phyloP scores from a whole-genome alignment of 64 coral and sea anemone genomes.

The Porites australiensis region DNA sequence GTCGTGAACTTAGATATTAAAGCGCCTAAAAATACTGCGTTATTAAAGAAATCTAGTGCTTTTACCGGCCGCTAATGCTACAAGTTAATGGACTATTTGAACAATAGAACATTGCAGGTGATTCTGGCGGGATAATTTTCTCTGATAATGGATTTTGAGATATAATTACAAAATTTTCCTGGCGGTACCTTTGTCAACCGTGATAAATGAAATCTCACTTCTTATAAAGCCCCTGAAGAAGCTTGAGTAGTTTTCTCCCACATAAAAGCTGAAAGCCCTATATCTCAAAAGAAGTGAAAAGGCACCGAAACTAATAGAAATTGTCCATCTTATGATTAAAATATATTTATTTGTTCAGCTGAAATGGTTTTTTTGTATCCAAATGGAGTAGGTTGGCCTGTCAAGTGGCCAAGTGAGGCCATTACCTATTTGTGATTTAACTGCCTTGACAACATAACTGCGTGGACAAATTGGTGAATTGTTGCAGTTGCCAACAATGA shows the following conservation, averaged over 20 bases:
- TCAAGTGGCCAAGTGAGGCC: not conserved
- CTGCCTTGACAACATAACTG: no score
- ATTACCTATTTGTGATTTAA: not conserved
- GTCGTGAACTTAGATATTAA: not conserved
- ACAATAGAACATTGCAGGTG: conserved; percentile 22
- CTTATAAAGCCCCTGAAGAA: not conserved
- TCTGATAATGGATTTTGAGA: conserved; percentile 10
- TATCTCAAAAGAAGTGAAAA: not conserved
- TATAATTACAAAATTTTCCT: not conserved
- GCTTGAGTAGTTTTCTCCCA: not conserved
- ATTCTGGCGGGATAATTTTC: conserved; percentile 5
- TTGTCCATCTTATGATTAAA: conserved; percentile 6
- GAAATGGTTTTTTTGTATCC: not conserved
- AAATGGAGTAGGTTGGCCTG: not conserved
- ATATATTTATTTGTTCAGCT: conserved; percentile 12
- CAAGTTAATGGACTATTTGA: conserved; percentile 45
- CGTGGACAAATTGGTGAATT: no score
- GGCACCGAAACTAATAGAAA: not conserved
- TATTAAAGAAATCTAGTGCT: not conserved
- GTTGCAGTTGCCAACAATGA: no score
- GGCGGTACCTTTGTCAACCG: conserved; percentile 13
- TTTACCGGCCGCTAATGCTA: conserved; percentile 44
- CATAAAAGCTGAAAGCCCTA: not conserved
- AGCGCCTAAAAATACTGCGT: not conserved
- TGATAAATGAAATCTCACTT: not conserved